Conservation (phyloP, 1,140 invertebrate species). For the Drosophila nebulosa region DNA sequence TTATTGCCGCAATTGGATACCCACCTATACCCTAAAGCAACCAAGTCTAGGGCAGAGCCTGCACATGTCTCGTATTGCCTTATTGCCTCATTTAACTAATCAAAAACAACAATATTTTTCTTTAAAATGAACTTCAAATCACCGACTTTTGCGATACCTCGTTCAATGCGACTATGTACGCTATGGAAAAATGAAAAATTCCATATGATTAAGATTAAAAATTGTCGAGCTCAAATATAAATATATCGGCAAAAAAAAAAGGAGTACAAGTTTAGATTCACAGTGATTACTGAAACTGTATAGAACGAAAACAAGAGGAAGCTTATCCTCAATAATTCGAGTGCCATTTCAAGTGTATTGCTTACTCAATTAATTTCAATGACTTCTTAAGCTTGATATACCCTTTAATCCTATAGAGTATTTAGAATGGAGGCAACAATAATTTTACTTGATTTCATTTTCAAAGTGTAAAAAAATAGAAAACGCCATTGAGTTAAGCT, state of each 20-base stretch:
- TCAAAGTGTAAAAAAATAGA: constrained; percentile 26
- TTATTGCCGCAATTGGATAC: constrained; percentile 41
- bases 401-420: neutral
- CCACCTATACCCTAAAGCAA: neutral
- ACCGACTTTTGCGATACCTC: neutral
- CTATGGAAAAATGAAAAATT: no score
- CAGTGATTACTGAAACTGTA: no score
- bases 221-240: no score
- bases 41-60: neutral
- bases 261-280: no score
- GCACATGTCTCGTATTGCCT: constrained; percentile 20
- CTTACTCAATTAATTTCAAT: neutral
- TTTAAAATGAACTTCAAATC: neutral
- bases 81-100: constrained; percentile 52
- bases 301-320: no score
- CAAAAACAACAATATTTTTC: constrained; percentile 53
- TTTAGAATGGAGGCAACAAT: neutral
- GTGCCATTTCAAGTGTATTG: no score
- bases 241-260: neutral
- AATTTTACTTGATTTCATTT: constrained; percentile 58
- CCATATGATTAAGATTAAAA: no score
- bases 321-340: no score
- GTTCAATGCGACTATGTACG: no score
- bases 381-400: neutral
- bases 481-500: constrained; percentile 6